Base-by-base conservation (phyloP, 53 echinoderm and acorn worm genomes). In the Stichopus horrens region DNA sequence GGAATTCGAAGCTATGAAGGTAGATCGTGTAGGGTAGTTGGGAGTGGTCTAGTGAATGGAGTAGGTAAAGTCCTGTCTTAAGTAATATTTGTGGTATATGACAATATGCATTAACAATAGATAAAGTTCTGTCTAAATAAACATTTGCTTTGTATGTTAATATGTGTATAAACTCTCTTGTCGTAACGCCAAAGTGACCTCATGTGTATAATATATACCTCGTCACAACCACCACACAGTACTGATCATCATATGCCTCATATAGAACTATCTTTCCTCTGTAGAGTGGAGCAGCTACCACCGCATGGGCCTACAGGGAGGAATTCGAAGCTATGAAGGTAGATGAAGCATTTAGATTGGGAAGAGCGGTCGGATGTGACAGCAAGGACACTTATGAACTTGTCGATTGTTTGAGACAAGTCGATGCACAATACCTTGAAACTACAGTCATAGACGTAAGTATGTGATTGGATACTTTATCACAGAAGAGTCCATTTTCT, bases 231-330 rank as follows among this genome's bases (percentile, higher is more conserved):
- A 3, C 67, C 18, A 14, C 4, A 66, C 4, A 66, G 67, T 66
- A 66, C 67, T 66, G 11, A 66, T 66, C 67, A 66, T 14, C 67
- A 14, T 1, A 66, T 18, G 4, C 11, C 67, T 66, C 11, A 66
- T 1, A 14, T 1, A 66, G 11, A 66, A 11, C 18, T 14, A 14
- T 18, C 67, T 66, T 20, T 75, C 19, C 19, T 20, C 19, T 37
- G 9, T 75, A 90, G 91, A 90, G 91, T 18, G 91, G 91, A 10
- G 60, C 87, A 21, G 86, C 88, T 14, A 73, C 79, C n/a, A 65
- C 71, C 55, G 8, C 54, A 5, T 87, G 91, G 91, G 91, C 88
- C 11, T 86, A 86, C 87, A 58, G 84, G 54, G 87, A 90, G 56
- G 37, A 77, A 68, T 73, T 73, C n/a, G 80, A 87, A 5, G 71